A percentile compares a stretch with the other conserved stretches of the same genome.
These are phyloP conservation scores for Cottus gobio DNA, from an alignment of 2,113 vertebrate species.

Conservation along the genomic window DNA sequence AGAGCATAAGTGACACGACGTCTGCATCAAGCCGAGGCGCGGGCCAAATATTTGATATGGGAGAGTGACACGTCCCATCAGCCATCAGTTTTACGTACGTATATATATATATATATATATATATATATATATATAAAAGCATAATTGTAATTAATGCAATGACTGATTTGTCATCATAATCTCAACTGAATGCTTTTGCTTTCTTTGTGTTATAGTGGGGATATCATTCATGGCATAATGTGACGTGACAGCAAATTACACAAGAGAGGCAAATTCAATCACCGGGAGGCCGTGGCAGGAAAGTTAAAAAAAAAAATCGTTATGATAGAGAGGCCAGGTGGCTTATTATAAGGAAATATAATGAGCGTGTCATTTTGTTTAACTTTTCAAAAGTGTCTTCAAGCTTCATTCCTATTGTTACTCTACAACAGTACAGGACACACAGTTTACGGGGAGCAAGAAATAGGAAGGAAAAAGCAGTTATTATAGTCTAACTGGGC, in stretches of 20 bases:
- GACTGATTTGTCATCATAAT: constrained; percentile 69
- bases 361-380: constrained; percentile 15
- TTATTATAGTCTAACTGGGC: constrained; percentile 56
- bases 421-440: not conserved
- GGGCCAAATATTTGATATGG: constrained; percentile 63
- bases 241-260: constrained; percentile 65
- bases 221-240: constrained; percentile 55
- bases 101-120: too few species aligned
- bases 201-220: constrained; percentile 42
- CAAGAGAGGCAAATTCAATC: constrained; percentile 46
- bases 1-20: constrained; percentile 24
- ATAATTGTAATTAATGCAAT: constrained; percentile 56
- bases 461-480: not conserved
- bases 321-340: not conserved
- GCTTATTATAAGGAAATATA: constrained; percentile 7
- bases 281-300: constrained; percentile 17
- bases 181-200: constrained; percentile 49
- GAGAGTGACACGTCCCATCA: constrained; percentile 63
- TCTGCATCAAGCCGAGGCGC: constrained; percentile 38
- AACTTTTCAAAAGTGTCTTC: not conserved
- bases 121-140: not conserved
- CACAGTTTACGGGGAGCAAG: not conserved
- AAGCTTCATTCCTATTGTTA: not conserved
- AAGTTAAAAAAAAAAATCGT: constrained; percentile 10
- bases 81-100: constrained; percentile 28